These are phyloP conservation scores for Hylaeus volcanicus DNA, from an alignment of 1,140 invertebrate genomes.

Conservation along the genomic window DNA sequence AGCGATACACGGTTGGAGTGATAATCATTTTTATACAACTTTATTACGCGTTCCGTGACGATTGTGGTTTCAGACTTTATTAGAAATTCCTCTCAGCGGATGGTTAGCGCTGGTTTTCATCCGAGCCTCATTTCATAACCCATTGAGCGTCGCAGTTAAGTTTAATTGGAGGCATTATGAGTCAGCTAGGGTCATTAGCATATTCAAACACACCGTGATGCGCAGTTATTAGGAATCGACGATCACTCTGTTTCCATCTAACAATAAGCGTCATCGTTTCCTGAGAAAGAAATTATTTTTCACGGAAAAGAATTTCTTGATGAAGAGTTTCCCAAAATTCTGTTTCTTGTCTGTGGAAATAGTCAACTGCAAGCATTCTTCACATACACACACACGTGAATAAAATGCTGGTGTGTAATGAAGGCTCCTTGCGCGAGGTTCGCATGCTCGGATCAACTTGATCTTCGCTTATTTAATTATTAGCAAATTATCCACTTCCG, in stretches of 20 bases:
- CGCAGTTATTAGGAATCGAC: slow-evolving; percentile 21
- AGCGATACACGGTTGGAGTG: background rate
- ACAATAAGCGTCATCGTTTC: background rate
- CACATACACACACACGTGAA: no score
- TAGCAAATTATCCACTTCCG: slow-evolving; percentile 19
- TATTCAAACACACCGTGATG: slow-evolving; percentile 5
- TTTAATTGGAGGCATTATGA: slow-evolving; percentile 38
- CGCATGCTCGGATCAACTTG: background rate
- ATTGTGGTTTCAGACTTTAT: background rate
- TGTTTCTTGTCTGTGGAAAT: no score
- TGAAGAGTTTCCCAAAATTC: no score
- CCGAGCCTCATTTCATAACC: slow-evolving; percentile 7
- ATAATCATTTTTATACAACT: background rate
- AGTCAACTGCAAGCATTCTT: no score
- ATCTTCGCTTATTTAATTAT: background rate
- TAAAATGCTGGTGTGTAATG: no score
- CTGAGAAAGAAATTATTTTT: background rate
- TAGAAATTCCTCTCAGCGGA: background rate
- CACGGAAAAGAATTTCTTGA: no score
- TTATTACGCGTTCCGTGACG: background rate
- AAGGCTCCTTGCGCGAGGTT: background rate
- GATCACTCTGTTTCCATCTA: background rate
- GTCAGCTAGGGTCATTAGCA: slow-evolving; percentile 25
- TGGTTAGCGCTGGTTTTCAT: background rate
- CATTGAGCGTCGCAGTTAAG: slow-evolving; percentile 17